Conservation (phyloP, 2,797 vertebrate genomes). For the Acanthurus lineatus region DNA sequence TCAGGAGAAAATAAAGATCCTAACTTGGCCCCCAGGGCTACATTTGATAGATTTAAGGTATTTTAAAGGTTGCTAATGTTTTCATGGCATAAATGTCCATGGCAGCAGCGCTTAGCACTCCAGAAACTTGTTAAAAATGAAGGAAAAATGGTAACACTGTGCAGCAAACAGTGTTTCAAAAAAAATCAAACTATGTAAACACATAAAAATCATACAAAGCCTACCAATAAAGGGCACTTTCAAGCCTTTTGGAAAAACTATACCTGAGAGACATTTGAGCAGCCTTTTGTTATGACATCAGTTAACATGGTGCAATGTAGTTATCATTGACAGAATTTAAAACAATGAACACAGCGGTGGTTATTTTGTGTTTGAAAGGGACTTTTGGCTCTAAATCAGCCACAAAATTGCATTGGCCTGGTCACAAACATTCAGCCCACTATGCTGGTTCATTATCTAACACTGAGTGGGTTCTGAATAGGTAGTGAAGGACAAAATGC, state of each 20-base stretch:
- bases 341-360: slow-evolving; percentile 60
- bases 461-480: slow-evolving; percentile 68
- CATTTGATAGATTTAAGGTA: slow-evolving; percentile 35
- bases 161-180: slow-evolving; percentile 34
- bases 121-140: slow-evolving; percentile 42
- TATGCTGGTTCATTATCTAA: slow-evolving; percentile 69
- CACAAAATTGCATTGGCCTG: slow-evolving; percentile 53
- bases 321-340: slow-evolving; percentile 55
- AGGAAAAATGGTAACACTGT: slow-evolving; percentile 12
- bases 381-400: slow-evolving; percentile 62
- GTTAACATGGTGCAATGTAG: slow-evolving; percentile 53
- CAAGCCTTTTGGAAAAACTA: slow-evolving; percentile 59
- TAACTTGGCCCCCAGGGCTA: slow-evolving; percentile 14
- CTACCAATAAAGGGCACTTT: slow-evolving; percentile 41
- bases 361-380: slow-evolving; percentile 58
- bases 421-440: slow-evolving; percentile 60
- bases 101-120: slow-evolving; percentile 24
- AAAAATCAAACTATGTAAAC: slow-evolving; percentile 50
- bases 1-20: slow-evolving; percentile 13
- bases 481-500: slow-evolving; percentile 72
- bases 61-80: slow-evolving; percentile 48
- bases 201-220: slow-evolving; percentile 50
- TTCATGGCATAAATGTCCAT: slow-evolving; percentile 41
- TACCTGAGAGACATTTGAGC: slow-evolving; percentile 55
- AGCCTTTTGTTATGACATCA: slow-evolving; percentile 64